Evolutionary conservation across 2,888 invertebrate species (phyloP), one percentile per base, ranked within the genome.

Genomic region (Nephrotoma flavescens): DNA sequence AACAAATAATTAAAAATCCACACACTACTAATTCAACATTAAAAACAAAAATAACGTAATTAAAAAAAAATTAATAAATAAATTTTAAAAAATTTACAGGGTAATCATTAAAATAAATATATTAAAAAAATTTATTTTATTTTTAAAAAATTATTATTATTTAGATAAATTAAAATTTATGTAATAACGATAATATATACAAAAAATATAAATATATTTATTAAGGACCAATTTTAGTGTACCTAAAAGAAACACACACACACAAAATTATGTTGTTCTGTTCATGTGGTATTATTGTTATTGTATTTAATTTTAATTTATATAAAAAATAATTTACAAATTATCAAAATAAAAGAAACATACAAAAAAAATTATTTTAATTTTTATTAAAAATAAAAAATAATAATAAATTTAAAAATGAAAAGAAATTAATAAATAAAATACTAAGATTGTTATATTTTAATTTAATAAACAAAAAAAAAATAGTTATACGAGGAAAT

Each of bases 31-130:
- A 31, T 71, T 71, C 71, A 71, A 71, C 71, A 71, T 57, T 71
- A 71, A 71, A 31, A 71, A 42, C 83, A 84, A 42, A n/a, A 57
- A 86, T 52, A 47, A 41, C 41, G 52, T 86, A 42, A 83, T 83
- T 86, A 42, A 86, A 86, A 86, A 42, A 45, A 83, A 83, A 41
- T 31, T 83, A 86, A 52, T 83, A 83, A 83, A 71, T 44, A 41
- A 86, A 86, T 86, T 45, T 83, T 15, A 44, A 83, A 52, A 45
- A 45, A 47, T 41, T 41, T 44, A 47, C 83, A 44, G n/a, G 44
- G 45, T 52, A 85, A 85, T 87, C 86, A 87, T 84, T 86, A 85
- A 86, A 86, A 87, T 83, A 84, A 86, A 87, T 87, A 86, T 87
- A 86, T 86, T 42, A 87, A 86, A 42, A 44, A 86, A 87, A 86